Base-by-base conservation (phyloP, 2,797 vertebrate genomes). In the Amblyraja radiata region DNA sequence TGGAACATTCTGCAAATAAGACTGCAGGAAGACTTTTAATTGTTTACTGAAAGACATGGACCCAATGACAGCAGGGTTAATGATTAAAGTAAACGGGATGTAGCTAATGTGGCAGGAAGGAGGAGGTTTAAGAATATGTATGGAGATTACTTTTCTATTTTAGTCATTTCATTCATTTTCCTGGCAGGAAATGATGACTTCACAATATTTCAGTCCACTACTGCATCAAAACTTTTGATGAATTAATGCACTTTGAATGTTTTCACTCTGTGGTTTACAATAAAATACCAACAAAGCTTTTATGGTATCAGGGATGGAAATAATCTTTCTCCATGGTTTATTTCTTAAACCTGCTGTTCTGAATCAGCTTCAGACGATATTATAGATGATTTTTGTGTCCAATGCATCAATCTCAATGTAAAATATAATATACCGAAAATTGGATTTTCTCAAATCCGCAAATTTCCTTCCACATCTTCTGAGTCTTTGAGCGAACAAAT, bases 161-260 rank as follows among this genome's bases (percentile, higher is more conserved):
- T 3, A 36, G n/a, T 14, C 61, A 88, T 68, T 32, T 88, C 16
- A 68, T 88, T 86, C 25, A 86, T 86, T 68, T 68, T 21, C n/a
- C 63, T 36, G 84, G 14, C 32, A 68, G 61, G 58, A 88, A 88
- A 68, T 36, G 16, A 14, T 88, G 16, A 36, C 25, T 68, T 88
- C 61, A 88, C 61, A 88, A 65, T 88, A 88, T 68, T 68, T n/a
- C 14, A 32, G 16, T 88, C 63, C 6, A 88, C 16, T 16, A 36
- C 63, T 36, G 36, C 14, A 88, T 88, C 84, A 88, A 7, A 32
- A 68, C n/a, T 68, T 78, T 88, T 88, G 84, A 68, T 88, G 84
- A 88, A 88, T 88, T 88, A 61, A 68, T 88, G 14, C 61, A n/a
- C 36, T 61, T 79, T 88, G 61, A 68, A 36, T n/a, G 7, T 36